A percentile compares a stretch with the other conserved stretches of the same genome.
These are phyloP conservation scores for Megaceryle torquata DNA, from an alignment of 2,113 vertebrate species.

Conservation along the genomic window DNA sequence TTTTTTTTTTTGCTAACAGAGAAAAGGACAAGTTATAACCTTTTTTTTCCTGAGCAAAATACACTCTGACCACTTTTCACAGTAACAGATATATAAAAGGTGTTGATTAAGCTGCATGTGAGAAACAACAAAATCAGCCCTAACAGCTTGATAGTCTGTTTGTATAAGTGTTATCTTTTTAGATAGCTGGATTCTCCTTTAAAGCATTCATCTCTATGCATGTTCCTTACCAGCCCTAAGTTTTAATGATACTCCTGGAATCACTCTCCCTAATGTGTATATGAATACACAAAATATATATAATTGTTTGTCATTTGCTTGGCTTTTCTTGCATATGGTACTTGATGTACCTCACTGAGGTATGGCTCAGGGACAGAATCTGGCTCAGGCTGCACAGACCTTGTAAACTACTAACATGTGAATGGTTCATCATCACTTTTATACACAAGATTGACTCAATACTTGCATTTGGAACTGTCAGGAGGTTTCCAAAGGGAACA, in stretches of 20 bases:
- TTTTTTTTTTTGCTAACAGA: background rate
- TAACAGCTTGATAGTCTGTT: background rate
- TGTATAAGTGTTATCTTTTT: background rate
- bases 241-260: background rate
- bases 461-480: background rate
- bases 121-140: background rate
- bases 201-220: background rate
- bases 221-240: background rate
- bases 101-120: background rate
- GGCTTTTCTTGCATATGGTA: background rate
- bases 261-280: too few species aligned
- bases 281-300: background rate
- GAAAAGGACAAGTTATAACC: background rate
- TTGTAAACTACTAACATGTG: background rate
- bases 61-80: background rate
- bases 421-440: background rate
- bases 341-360: background rate
- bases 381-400: background rate
- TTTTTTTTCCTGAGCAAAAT: background rate
- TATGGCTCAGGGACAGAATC: background rate
- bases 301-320: background rate
- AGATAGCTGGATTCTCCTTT: background rate
- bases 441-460: background rate
- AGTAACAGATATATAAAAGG: background rate
- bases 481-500: background rate